Evolutionary conservation across 2,888 invertebrate species (phyloP).

Genomic region (Frankliniella fusca): DNA sequence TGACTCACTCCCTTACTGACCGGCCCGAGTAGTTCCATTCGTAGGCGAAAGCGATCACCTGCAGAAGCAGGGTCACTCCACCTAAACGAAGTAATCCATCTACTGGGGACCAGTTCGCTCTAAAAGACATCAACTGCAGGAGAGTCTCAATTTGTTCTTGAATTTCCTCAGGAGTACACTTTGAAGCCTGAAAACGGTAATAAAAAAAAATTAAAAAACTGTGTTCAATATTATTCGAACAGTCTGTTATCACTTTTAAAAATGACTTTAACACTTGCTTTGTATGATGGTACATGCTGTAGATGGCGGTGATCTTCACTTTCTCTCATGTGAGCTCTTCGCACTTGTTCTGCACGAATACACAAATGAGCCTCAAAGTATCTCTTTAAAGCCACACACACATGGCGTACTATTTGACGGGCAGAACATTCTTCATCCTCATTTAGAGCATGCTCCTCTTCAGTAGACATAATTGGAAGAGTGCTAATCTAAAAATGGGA

Average conservation of each 20-base stretch:
- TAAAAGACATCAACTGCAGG: conserved; percentile 68
- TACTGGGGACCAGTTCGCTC: conserved; percentile 82
- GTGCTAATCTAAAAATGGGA: conserved; percentile 64
- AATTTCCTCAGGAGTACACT: conserved; percentile 69
- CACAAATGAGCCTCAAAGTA: conserved; percentile 89
- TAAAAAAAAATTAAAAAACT: background rate
- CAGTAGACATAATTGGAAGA: conserved; percentile 75
- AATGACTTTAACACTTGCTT: conserved; percentile 41
- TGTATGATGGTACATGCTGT: conserved; percentile 48
- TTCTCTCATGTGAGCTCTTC: conserved; percentile 46
- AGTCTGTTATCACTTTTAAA: background rate
- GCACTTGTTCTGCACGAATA: conserved; percentile 68
- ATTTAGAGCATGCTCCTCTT: conserved; percentile 58
- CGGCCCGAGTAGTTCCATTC: conserved; percentile 89
- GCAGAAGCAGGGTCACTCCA: conserved; percentile 73
- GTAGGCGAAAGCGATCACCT: conserved; percentile 82
- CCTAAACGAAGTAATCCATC: conserved; percentile 81
- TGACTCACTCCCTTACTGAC: conserved; percentile 44
- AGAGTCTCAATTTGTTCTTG: conserved; percentile 80
- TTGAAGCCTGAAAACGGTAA: conserved; percentile 48
- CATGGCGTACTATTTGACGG: conserved; percentile 84
- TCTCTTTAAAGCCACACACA: conserved; percentile 80
- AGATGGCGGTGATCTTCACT: conserved; percentile 29
- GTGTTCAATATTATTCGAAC: background rate
- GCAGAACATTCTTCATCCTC: conserved; percentile 90